Evolutionary conservation across 1,140 invertebrate species (phyloP).

Genomic region (Cherax destructor): DNA sequence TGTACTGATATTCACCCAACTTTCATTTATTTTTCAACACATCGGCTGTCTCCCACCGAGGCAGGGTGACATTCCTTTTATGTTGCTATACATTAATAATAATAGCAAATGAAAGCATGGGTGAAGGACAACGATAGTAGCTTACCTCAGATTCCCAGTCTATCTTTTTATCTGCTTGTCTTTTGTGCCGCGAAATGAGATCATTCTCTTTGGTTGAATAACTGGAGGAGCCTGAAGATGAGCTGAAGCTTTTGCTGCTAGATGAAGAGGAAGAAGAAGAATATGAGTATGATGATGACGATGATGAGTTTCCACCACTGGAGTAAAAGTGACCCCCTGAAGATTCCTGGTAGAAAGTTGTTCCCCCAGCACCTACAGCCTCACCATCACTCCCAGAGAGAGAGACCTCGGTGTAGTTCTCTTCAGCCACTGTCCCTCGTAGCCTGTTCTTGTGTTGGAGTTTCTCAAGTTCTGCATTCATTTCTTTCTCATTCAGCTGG

Average conservation of each 20-base stretch:
- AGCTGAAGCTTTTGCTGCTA: not conserved
- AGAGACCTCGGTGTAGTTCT: not conserved
- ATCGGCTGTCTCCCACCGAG: too few relatives aligned
- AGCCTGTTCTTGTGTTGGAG: not conserved
- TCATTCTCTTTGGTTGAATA: slow-evolving; percentile 25
- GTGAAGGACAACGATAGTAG: not conserved
- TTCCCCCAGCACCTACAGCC: not conserved
- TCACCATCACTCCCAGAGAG: not conserved
- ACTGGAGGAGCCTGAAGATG: slow-evolving; percentile 16
- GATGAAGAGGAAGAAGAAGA: slow-evolving; percentile 26
- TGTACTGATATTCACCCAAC: too few relatives aligned
- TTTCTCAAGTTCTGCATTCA: slow-evolving; percentile 10
- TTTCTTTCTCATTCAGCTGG: slow-evolving; percentile 29
- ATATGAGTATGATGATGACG: not conserved
- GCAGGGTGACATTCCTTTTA: too few relatives aligned
- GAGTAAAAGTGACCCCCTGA: slow-evolving; percentile 6
- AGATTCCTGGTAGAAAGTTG: slow-evolving; percentile 1
- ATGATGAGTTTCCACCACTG: slow-evolving; percentile 17
- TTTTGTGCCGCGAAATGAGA: not conserved
- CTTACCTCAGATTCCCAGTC: slow-evolving; percentile 43
- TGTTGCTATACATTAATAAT: too few relatives aligned
- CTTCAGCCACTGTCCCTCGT: not conserved
- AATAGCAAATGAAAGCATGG: too few relatives aligned
- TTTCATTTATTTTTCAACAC: too few relatives aligned
- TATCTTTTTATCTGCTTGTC: not conserved